Percentiles rank a stretch among this genome's conserved stretches.
Conservation (phyloP, 2,888 invertebrate genomes). For the Ecdyonurus torrentis region DNA sequence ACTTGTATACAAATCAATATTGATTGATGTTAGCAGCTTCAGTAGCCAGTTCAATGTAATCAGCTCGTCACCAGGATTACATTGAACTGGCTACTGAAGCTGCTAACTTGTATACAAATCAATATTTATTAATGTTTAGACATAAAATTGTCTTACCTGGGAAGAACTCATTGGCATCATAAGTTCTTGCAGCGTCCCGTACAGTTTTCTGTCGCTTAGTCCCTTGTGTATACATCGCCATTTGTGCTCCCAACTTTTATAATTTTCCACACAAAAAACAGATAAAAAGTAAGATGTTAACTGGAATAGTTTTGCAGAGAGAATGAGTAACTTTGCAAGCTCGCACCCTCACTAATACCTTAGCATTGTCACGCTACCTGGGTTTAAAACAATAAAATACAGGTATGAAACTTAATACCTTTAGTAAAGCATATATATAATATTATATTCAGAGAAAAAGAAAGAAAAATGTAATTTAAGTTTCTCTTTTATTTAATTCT, state of each 20-base stretch:
- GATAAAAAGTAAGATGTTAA: neutral
- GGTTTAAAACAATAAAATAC: neutral
- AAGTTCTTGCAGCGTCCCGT: constrained; percentile 10
- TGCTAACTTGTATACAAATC: no score
- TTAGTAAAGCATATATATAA: no score
- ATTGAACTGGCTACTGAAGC: no score
- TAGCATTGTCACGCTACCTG: neutral
- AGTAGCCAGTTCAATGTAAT: no score
- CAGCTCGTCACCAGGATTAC: no score
- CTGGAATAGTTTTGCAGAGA: neutral
- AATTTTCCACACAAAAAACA: no score
- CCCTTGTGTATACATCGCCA: constrained; percentile 7
- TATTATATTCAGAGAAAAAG: no score
- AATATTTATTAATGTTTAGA: no score
- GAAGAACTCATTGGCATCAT: constrained; percentile 18
- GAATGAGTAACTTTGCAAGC: neutral
- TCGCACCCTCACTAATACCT: neutral
- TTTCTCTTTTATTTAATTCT: no score
- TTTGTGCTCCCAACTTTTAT: neutral
- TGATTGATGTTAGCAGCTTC: no score
- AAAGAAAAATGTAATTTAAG: no score
- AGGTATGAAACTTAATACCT: neutral
- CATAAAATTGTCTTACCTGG: constrained; percentile 16
- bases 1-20: no score
- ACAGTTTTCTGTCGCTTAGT: constrained; percentile 19